Conservation (phyloP, 1,140 invertebrate species). For the Pseudoatta argentina region DNA sequence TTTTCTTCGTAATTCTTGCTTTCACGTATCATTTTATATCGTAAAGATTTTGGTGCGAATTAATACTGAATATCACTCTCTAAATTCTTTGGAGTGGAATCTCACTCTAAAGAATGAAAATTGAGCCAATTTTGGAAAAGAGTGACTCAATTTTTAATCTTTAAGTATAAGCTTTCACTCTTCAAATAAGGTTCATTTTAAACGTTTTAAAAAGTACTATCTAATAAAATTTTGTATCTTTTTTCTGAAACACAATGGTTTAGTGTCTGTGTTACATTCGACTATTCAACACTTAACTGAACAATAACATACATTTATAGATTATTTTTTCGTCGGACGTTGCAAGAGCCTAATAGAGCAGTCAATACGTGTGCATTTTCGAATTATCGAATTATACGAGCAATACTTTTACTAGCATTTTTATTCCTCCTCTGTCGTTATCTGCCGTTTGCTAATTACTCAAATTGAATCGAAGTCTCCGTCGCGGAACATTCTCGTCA, state of each 20-base stretch:
- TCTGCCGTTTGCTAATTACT: conserved; percentile 39
- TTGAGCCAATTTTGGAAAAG: too few species aligned
- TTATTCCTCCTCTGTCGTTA: background rate
- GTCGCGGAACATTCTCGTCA: conserved; percentile 49
- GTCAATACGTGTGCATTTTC: background rate
- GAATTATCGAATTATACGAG: background rate
- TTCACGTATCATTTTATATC: background rate
- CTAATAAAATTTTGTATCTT: background rate
- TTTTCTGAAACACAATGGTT: background rate
- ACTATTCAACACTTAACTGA: background rate
- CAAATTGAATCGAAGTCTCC: conserved; percentile 54
- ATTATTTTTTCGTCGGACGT: background rate
- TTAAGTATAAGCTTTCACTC: too few species aligned
- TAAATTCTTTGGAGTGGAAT: too few species aligned
- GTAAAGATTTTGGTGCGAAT: background rate
- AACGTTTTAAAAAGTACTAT: too few species aligned
- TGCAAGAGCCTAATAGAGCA: background rate
- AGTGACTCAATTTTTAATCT: too few species aligned
- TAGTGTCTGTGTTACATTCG: background rate
- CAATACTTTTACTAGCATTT: background rate
- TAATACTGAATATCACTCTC: background rate
- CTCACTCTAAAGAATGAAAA: too few species aligned
- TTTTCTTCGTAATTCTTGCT: background rate
- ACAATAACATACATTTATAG: background rate
- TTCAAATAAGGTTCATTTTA: too few species aligned